Percentiles rank a stretch among this genome's conserved stretches.
These are phyloP conservation scores for Cairina moschata DNA, from an alignment of 2,113 vertebrate species.

Conservation along the genomic window DNA sequence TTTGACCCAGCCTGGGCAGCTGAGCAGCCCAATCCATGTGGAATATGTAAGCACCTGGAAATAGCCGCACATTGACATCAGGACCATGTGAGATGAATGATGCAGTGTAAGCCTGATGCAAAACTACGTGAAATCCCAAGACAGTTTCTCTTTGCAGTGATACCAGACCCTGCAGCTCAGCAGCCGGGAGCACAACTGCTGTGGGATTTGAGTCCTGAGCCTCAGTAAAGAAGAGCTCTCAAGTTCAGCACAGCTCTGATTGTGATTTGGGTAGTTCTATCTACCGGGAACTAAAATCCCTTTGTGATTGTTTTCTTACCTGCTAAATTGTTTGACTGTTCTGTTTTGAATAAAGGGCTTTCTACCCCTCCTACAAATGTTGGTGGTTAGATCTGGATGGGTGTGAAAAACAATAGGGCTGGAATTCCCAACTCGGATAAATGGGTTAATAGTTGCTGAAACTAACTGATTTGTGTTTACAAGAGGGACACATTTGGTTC, in stretches of 20 bases:
- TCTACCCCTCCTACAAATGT: background rate
- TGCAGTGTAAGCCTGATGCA: background rate
- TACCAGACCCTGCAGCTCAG: background rate
- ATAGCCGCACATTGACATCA: background rate
- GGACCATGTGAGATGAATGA: background rate
- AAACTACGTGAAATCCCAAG: background rate
- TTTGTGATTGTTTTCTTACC: background rate
- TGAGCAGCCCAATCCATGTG: background rate
- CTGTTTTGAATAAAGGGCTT: background rate
- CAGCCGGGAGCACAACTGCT: background rate
- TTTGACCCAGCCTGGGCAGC: background rate
- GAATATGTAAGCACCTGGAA: background rate
- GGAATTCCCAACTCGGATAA: background rate
- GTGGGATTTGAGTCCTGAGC: background rate
- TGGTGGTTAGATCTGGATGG: background rate
- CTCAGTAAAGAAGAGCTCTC: background rate
- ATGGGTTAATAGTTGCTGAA: background rate
- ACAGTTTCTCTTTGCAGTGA: background rate
- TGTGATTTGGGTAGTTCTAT: background rate
- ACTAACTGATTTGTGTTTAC: background rate
- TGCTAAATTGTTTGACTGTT: background rate
- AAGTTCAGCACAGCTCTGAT: rapidly evolving
- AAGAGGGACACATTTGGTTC: background rate
- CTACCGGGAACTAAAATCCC: background rate
- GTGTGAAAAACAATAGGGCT: background rate